phyloP scores from a whole-genome alignment of 2,888 invertebrate species.

The Slavum lentiscoides region DNA sequence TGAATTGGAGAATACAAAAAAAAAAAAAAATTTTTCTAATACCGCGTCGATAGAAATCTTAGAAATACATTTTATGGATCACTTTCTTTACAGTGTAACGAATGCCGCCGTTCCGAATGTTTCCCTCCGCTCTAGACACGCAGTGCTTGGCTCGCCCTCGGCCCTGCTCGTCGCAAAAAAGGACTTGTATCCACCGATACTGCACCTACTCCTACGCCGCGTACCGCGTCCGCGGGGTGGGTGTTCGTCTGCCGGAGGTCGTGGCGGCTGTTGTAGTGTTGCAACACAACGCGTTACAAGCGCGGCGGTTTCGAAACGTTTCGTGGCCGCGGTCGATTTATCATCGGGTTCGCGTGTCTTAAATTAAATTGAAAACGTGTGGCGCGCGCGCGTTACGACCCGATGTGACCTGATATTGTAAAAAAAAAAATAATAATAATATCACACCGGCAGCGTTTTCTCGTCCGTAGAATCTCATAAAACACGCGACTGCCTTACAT shows the following conservation, averaged over 20 bases:
- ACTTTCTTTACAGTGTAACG: too few relatives aligned
- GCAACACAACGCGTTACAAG: conserved; percentile 55
- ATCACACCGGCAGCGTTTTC: conserved; percentile 24
- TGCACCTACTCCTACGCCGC: too few relatives aligned
- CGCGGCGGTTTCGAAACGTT: conserved; percentile 59
- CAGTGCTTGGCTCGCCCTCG: too few relatives aligned
- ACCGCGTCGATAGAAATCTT: too few relatives aligned
- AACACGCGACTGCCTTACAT: conserved; percentile 4
- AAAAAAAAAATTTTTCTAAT: too few relatives aligned
- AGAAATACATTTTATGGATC: too few relatives aligned
- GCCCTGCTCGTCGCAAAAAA: too few relatives aligned
- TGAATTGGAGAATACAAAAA: too few relatives aligned
- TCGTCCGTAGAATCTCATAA: not conserved
- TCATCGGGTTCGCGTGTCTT: conserved; percentile 53
- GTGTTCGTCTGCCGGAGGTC: not conserved
- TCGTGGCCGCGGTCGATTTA: conserved; percentile 53
- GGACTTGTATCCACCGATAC: too few relatives aligned
- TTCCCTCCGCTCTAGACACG: too few relatives aligned
- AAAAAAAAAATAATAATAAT: not conserved
- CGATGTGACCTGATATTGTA: conserved; percentile 16
- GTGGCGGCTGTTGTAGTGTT: not conserved
- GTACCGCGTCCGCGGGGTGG: too few relatives aligned
- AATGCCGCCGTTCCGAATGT: too few relatives aligned
- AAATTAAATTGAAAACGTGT: conserved; percentile 53
- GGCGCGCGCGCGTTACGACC: conserved; percentile 40